Evolutionary conservation across 2,113 vertebrate species (phyloP).

Genomic region (Delphinapterus leucas): DNA sequence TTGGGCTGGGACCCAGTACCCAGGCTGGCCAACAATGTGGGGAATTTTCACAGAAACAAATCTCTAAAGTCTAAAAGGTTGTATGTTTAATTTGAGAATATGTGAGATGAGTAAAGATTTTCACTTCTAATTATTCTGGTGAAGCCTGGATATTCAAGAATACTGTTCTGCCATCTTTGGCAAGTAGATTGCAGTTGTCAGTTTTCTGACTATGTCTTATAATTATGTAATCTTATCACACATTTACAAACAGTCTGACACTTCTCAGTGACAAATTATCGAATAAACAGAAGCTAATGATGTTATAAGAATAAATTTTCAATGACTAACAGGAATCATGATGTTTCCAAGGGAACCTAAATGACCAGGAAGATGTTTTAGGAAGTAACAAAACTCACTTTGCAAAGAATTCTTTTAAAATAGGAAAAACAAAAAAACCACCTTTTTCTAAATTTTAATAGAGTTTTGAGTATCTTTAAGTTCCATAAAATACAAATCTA

Average conservation of each 20-base stretch:
- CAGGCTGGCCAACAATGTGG: background rate
- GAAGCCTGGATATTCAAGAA: background rate
- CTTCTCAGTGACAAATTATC: slow-evolving; percentile 30
- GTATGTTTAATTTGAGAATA: background rate
- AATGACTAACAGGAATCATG: background rate
- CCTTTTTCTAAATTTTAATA: slow-evolving; percentile 70
- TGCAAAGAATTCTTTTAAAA: background rate
- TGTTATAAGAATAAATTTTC: background rate
- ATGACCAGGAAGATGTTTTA: slow-evolving; percentile 44
- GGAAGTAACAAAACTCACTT: slow-evolving; percentile 5
- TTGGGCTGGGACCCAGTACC: background rate
- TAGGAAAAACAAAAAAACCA: slow-evolving; percentile 15
- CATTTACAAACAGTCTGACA: slow-evolving; percentile 10
- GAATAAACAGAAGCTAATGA: background rate
- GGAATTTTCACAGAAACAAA: background rate
- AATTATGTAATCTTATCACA: background rate
- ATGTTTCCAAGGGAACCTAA: background rate
- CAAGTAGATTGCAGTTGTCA: background rate
- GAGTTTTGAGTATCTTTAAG: slow-evolving; percentile 55
- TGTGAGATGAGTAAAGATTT: background rate
- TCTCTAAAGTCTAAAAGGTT: background rate
- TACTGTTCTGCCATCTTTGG: background rate
- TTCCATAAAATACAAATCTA: slow-evolving; percentile 72
- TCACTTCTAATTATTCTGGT: background rate
- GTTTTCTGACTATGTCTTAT: background rate